These are phyloP conservation scores for Marronus borbonicus DNA, from an alignment of 2,888 invertebrate genomes.

Conservation along the genomic window DNA sequence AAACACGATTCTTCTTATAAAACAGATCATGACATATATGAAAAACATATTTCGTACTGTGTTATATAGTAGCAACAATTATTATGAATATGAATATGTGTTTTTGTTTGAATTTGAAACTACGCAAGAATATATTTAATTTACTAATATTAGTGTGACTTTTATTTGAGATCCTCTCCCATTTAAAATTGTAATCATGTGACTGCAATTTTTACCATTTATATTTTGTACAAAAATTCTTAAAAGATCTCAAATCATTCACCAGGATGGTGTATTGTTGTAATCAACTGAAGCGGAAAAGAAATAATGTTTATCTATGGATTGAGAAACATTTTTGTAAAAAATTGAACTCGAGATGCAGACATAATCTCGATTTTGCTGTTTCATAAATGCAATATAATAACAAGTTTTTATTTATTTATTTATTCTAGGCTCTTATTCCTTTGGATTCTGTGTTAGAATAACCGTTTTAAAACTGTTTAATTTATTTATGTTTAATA, in stretches of 20 bases:
- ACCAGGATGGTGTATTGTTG: background rate
- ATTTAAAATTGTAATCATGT: background rate
- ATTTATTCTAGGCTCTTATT: no score
- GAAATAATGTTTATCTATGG: no score
- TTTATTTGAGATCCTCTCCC: background rate
- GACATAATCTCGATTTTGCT: no score
- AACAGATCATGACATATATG: background rate
- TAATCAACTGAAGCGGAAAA: no score
- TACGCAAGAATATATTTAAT: background rate
- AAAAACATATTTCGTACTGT: background rate
- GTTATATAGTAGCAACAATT: background rate
- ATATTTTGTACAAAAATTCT: background rate
- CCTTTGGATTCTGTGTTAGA: no score
- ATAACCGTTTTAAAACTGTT: no score
- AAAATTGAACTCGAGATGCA: no score
- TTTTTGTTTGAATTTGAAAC: no score
- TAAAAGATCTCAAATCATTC: slow-evolving; percentile 1
- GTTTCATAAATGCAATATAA: no score
- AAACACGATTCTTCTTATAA: slow-evolving; percentile 9
- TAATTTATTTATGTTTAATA: no score
- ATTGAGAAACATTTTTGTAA: no score
- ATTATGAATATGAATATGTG: background rate
- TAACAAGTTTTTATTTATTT: no score
- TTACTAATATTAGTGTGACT: background rate
- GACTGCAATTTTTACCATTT: background rate